phyloP scores from a whole-genome alignment of 2,888 invertebrate genomes.

The Eilema sororculum region DNA sequence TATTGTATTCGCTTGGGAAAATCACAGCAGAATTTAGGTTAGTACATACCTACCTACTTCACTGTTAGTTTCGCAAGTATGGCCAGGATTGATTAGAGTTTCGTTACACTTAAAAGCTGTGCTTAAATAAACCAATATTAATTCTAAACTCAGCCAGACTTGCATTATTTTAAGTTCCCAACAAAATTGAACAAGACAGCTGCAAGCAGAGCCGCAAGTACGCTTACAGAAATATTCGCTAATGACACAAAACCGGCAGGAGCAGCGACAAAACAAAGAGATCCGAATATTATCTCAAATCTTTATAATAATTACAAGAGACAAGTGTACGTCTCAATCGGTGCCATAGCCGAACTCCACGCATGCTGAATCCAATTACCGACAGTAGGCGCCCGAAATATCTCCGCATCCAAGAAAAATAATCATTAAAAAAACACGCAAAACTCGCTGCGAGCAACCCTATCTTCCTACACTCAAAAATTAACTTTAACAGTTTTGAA shows the following conservation, averaged over 20 bases:
- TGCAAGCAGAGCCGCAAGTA: constrained; percentile 17
- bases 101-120: background rate
- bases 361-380: constrained; percentile 79
- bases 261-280: constrained; percentile 62
- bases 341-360: constrained; percentile 49
- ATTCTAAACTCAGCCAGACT: background rate
- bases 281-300: constrained; percentile 74
- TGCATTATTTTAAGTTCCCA: constrained; percentile 13
- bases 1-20: too few species aligned
- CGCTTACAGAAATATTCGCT: constrained; percentile 52
- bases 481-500: rapidly evolving
- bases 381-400: constrained; percentile 69
- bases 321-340: constrained; percentile 81
- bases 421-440: constrained; percentile 64
- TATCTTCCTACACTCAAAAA: constrained; percentile 43
- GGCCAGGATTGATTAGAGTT: background rate
- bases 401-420: constrained; percentile 72
- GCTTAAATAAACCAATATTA: background rate
- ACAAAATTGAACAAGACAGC: constrained; percentile 24
- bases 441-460: constrained; percentile 66
- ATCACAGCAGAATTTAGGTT: too few species aligned
- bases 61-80: too few species aligned
- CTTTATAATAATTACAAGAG: constrained; percentile 84
- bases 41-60: too few species aligned
- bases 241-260: constrained; percentile 57